Evolutionary conservation across 2,888 invertebrate species (phyloP), one percentile per base, ranked within the genome.

Genomic region (Caradrina clavipalpis): DNA sequence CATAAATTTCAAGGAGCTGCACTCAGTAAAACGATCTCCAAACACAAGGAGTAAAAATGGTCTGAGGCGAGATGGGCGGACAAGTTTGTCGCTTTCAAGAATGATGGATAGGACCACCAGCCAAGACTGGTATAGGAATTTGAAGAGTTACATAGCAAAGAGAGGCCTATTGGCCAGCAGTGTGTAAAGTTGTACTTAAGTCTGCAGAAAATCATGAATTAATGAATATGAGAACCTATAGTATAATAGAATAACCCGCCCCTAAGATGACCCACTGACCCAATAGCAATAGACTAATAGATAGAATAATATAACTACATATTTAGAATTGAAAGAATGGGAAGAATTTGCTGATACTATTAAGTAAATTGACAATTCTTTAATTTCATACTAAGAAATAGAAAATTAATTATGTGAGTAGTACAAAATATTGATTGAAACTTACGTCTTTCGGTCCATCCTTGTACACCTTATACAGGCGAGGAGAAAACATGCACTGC

Each of bases 401-500:
- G 13, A 17, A 45, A 45, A 15, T 4, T 45, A 45, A 45, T 45
- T 4, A 5, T 4, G 0, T 31, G 42, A 1, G 5, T 51, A 66
- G 0, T 17, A 39, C 8, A 55, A 47, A 55, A 54, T 42, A 71
- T 42, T 6, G 31, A 61, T 22, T 70, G 15, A 10, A 42, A 69
- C 78, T 78, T 51, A 78, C 78, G 2, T 78, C 78, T 67, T 60
- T 66, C 10, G 78, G 74, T 7, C 96, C 96, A 91, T 97, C 96
- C 76, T 97, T 96, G 87, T 98, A 97, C 82, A 97, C 96, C 95
- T 97, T 97, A 83, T 96, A 97, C 45, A 98, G 93, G 85, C 97
- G 97, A 17, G 98, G 98, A 10, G 97, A 97, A 88, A 97, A 97
- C 81, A 98, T 93, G 88, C 97, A 98, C 85, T 96, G 96, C 96